phyloP scores from a whole-genome alignment of 2,113 vertebrate genomes.

The Seriola quinqueradiata region DNA sequence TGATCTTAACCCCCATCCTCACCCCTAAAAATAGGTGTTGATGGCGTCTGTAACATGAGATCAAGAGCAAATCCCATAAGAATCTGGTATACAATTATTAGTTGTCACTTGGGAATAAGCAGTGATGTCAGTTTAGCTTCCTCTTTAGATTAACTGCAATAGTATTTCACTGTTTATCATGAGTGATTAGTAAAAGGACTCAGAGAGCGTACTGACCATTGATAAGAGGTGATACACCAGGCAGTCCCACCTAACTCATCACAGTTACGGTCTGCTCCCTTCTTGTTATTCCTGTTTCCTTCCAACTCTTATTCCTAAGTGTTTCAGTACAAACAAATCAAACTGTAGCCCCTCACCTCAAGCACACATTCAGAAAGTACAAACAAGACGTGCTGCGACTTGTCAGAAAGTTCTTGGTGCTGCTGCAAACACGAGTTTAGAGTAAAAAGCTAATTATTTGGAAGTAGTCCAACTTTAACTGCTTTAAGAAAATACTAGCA shows the following conservation, averaged over 20 bases:
- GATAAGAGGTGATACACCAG: conserved; percentile 1
- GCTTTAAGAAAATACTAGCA: neutral
- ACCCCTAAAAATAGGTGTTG: neutral
- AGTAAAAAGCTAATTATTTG: neutral
- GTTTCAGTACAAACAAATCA: conserved; percentile 9
- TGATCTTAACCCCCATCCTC: neutral
- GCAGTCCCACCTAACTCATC: neutral
- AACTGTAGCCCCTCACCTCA: neutral
- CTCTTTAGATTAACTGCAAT: conserved; percentile 14
- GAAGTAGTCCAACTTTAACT: neutral
- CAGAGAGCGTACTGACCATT: neutral
- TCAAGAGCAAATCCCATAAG: neutral
- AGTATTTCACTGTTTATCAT: neutral
- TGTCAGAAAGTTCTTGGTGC: neutral
- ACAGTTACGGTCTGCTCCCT: neutral
- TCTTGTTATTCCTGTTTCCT: neutral
- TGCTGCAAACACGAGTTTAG: neutral
- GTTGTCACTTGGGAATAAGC: neutral
- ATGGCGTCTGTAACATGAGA: neutral
- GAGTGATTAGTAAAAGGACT: neutral
- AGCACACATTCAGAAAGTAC: neutral
- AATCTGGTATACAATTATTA: neutral
- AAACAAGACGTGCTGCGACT: neutral
- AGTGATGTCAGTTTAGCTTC: neutral
- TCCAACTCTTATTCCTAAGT: neutral